Percentiles rank a stretch among this genome's conserved stretches.
phyloP scores from a whole-genome alignment of 30 jellyfish, hydroid and myxozoan genomes.

The Sanderia malayensis region DNA sequence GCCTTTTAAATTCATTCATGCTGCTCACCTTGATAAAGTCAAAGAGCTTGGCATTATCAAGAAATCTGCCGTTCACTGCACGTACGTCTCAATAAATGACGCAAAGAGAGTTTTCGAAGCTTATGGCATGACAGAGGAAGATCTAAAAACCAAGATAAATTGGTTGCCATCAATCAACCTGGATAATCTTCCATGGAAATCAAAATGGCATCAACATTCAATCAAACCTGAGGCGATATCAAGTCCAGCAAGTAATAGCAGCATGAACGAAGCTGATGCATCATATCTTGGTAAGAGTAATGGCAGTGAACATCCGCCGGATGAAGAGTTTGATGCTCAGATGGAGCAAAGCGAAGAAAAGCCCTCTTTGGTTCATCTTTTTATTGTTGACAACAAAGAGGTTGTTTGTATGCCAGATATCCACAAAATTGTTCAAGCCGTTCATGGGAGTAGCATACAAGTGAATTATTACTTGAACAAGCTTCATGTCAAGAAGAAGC shows the following conservation, averaged over 20 bases:
- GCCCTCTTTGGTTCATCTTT: constrained; percentile 62
- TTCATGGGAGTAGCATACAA: constrained; percentile 96
- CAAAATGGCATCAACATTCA: constrained; percentile 17
- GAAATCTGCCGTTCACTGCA: constrained; percentile 96
- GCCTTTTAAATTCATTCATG: constrained; percentile 91
- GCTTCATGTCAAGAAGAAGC: constrained; percentile 80
- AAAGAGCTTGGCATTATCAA: constrained; percentile 88
- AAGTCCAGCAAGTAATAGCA: constrained; percentile 44
- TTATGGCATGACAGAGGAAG: constrained; percentile 89
- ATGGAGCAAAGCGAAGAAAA: constrained; percentile 11
- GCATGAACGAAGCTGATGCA: constrained; percentile 4
- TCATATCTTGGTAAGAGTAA: constrained; percentile 3
- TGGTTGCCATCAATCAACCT: constrained; percentile 69
- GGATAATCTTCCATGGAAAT: constrained; percentile 62
- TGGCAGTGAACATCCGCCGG: not conserved
- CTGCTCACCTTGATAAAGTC: constrained; percentile 90
- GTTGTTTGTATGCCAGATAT: constrained; percentile 99
- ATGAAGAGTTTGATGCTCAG: not conserved
- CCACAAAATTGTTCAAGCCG: constrained; percentile 83
- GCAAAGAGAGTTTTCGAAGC: constrained; percentile 96
- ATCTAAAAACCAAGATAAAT: constrained; percentile 60
- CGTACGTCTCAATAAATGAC: constrained; percentile 72
- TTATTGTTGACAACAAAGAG: constrained; percentile 89
- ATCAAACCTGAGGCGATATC: constrained; percentile 29
- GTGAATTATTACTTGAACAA: constrained; percentile 90